Evolutionary conservation across 2,797 vertebrate species (phyloP), one percentile per base, ranked within the genome.

Genomic region (Schizopygopsis pylzovi): DNA sequence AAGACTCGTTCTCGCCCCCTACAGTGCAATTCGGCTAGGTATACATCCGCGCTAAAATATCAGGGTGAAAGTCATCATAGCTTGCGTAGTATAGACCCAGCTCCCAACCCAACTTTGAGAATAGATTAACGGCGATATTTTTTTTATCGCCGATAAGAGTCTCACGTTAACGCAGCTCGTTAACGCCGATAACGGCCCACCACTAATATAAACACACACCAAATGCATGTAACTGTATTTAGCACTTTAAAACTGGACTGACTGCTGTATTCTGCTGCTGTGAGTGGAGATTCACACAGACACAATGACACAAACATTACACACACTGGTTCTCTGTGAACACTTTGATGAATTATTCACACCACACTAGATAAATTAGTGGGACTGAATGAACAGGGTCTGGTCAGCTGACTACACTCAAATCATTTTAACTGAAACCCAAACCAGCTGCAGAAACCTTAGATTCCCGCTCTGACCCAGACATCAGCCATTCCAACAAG

Each of bases 401-500:
- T 73, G 78, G 84, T 77, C 85, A 86, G 73, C 67, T 77, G 79
- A 67, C 71, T 78, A 70, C 72, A 61, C 65, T 83, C 80, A 33
- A 86, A 77, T 83, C 81, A 86, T 77, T 83, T 86, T 56, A 78
- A 71, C 52, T 71, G 79, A 77, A 85, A 85, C 70, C 78, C n/a
- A 67, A 85, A 81, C 84, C 84, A 79, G 75, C 45, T 11, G n/a
- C 80, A 63, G 83, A 79, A 84, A 82, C 79, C 73, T 20, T 61
- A 78, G 73, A 77, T 82, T 67, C 75, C 65, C 54, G 6, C 78
- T 86, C 70, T 87, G 56, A 87, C 86, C 88, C 87, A 87, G 63
- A 87, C 90, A 86, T 87, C 85, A 88, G 81, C 83, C 76, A 71
- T 86, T 83, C 89, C 88, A 87, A 84, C 87, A 87, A 88, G 87